These are phyloP conservation scores for Hydrolagus colliei DNA, from an alignment of 2,797 vertebrate species.

Conservation along the genomic window DNA sequence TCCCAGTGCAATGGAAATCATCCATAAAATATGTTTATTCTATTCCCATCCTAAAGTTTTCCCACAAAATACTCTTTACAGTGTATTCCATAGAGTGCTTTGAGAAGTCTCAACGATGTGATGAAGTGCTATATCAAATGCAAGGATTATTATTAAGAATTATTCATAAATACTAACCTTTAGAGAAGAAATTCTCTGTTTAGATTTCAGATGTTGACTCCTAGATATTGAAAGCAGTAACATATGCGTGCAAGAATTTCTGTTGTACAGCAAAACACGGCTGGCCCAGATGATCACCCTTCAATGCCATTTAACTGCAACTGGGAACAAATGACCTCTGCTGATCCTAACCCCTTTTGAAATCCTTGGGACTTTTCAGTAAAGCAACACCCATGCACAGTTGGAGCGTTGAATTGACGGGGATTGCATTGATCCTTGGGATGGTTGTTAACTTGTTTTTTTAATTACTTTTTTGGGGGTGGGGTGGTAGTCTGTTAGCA, in stretches of 20 bases:
- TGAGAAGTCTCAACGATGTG: no score
- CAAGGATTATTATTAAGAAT: no score
- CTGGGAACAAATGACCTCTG: neutral
- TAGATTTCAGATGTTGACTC: neutral
- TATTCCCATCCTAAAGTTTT: no score
- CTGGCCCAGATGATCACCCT: neutral
- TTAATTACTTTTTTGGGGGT: no score
- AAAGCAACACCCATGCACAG: neutral
- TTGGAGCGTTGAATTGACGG: neutral
- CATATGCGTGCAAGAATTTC: neutral
- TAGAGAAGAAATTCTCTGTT: no score
- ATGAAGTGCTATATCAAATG: no score
- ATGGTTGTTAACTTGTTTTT: neutral
- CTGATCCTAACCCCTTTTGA: neutral
- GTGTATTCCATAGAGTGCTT: no score
- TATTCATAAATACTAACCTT: no score
- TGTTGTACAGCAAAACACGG: neutral
- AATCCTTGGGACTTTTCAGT: neutral
- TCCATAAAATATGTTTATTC: no score
- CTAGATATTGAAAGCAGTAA: neutral
- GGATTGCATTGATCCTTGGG: neutral
- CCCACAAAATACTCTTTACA: no score
- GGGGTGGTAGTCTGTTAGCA: neutral
- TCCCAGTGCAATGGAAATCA: no score
- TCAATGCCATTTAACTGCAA: neutral